phyloP scores from a whole-genome alignment of 2,888 invertebrate genomes.

The Tenthredo mesomela region DNA sequence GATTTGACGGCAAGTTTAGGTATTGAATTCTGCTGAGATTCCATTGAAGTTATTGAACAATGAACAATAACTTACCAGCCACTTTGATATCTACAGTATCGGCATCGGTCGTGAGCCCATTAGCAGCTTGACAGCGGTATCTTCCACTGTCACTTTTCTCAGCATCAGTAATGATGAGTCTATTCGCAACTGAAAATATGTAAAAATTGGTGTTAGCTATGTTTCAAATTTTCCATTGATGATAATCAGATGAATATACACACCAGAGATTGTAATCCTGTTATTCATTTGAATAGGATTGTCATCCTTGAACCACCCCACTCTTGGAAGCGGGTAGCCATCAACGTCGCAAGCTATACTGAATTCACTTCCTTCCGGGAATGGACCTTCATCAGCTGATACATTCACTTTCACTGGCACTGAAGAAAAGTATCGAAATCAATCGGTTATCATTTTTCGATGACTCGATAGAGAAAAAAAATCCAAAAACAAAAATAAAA shows the following conservation, averaged over 20 bases:
- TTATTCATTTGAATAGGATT: slow-evolving; percentile 80
- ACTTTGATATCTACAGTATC: slow-evolving; percentile 85
- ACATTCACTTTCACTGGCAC: slow-evolving; percentile 86
- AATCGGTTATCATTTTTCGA: background rate
- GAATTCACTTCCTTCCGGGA: slow-evolving; percentile 85
- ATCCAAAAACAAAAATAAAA: background rate
- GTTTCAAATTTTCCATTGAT: background rate
- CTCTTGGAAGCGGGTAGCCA: slow-evolving; percentile 88
- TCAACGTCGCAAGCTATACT: slow-evolving; percentile 87
- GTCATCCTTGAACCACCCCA: slow-evolving; percentile 91
- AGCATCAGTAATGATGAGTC: slow-evolving; percentile 85
- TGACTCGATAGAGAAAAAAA: slow-evolving; percentile 64
- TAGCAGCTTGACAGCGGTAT: slow-evolving; percentile 92
- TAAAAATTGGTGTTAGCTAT: slow-evolving; percentile 45
- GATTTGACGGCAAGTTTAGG: background rate
- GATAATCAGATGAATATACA: slow-evolving; percentile 54
- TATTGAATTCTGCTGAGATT: slow-evolving; percentile 9
- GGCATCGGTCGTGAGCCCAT: slow-evolving; percentile 84
- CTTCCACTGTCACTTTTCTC: slow-evolving; percentile 86
- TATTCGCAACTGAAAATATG: slow-evolving; percentile 81
- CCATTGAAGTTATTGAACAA: background rate
- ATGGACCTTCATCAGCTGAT: slow-evolving; percentile 80
- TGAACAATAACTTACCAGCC: slow-evolving; percentile 82
- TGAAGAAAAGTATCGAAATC: slow-evolving; percentile 59
- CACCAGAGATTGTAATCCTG: slow-evolving; percentile 85